Percentiles rank a stretch among this genome's conserved stretches.
These are phyloP conservation scores for Rhegmatorhina hoffmannsi DNA, from an alignment of 2,113 vertebrate species.

Conservation along the genomic window DNA sequence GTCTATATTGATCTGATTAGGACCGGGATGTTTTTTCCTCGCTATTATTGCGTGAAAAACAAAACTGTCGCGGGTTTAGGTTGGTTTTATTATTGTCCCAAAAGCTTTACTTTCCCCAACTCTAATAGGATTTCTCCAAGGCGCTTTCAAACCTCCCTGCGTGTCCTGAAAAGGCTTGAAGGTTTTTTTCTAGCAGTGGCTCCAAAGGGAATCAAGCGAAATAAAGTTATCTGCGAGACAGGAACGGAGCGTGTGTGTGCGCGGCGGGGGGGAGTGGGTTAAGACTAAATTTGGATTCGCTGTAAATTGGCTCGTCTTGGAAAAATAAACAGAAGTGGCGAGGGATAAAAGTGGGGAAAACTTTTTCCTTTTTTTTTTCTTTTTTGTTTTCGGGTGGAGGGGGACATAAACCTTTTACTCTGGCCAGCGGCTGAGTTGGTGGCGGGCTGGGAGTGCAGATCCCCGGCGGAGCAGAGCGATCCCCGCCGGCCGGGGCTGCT, in stretches of 20 bases:
- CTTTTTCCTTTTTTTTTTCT: background rate
- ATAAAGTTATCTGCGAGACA: conserved; percentile 23
- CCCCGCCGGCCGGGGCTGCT: background rate
- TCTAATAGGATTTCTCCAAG: conserved; percentile 81
- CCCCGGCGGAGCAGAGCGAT: background rate
- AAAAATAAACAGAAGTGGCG: background rate
- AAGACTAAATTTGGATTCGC: background rate
- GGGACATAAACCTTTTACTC: background rate
- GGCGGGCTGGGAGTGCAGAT: background rate
- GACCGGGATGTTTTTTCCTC: conserved; percentile 19
- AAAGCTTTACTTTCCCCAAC: conserved; percentile 10
- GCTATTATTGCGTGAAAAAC: conserved; percentile 60
- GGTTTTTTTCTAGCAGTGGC: background rate
- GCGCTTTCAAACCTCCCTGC: background rate
- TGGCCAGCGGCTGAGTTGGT: background rate
- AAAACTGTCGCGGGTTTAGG: conserved; percentile 68
- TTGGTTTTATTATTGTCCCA: background rate
- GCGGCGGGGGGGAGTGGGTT: too few species aligned
- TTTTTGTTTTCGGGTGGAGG: background rate
- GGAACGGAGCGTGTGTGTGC: background rate
- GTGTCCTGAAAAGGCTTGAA: background rate
- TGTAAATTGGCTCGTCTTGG: background rate
- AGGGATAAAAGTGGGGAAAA: background rate
- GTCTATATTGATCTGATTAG: conserved; percentile 90
- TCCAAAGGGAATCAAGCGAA: background rate